phyloP scores from a whole-genome alignment of 2,113 vertebrate species.

The Garra rufa region DNA sequence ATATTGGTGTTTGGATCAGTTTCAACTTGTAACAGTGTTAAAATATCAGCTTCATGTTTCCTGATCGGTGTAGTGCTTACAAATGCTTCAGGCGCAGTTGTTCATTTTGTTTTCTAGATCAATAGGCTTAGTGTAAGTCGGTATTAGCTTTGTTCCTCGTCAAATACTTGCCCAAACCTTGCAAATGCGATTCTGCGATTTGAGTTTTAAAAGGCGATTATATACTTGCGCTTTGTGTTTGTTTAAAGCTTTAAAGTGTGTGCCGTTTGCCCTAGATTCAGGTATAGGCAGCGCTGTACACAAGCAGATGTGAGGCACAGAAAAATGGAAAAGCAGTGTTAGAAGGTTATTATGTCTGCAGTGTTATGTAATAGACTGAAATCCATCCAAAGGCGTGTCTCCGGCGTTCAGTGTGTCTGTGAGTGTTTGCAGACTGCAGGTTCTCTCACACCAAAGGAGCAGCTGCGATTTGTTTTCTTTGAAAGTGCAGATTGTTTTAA shows the following conservation, averaged over 20 bases:
- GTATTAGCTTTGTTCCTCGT: neutral
- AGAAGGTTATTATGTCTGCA: constrained; percentile 29
- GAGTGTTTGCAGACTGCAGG: neutral
- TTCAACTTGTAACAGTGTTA: neutral
- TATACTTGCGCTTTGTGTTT: constrained; percentile 34
- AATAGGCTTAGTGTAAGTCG: constrained; percentile 3
- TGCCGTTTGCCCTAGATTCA: too few relatives aligned
- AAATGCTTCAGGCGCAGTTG: neutral
- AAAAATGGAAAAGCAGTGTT: constrained; percentile 9
- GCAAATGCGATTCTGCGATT: neutral
- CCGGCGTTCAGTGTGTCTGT: neutral
- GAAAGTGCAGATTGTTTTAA: neutral
- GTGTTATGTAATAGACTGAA: constrained; percentile 33
- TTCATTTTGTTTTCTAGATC: neutral
- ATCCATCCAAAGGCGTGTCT: constrained; percentile 4
- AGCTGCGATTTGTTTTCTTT: constrained; percentile 10
- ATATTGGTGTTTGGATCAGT: neutral
- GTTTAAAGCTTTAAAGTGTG: constrained; percentile 22
- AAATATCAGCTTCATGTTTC: neutral
- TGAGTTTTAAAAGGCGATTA: constrained; percentile 38
- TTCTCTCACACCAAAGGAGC: constrained; percentile 15
- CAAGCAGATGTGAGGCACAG: constrained; percentile 8
- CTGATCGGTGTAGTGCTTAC: neutral
- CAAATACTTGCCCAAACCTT: constrained; percentile 7
- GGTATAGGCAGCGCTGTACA: neutral